Evolutionary conservation across 2,113 vertebrate species (phyloP).

Genomic region (Bothrops jararaca): DNA sequence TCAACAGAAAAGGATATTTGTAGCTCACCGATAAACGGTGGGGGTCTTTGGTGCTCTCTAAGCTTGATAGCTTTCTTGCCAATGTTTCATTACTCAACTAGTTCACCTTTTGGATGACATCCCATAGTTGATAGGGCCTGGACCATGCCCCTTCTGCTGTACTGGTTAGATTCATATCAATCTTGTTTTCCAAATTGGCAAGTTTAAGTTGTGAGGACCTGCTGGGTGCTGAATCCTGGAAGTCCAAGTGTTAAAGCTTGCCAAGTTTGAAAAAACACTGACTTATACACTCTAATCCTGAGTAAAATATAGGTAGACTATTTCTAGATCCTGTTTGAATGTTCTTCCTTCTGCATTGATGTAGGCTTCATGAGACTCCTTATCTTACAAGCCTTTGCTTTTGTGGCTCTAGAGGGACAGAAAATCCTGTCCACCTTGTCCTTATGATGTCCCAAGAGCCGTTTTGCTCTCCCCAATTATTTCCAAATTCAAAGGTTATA

Average conservation of each 20-base stretch:
- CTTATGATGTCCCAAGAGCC: not conserved
- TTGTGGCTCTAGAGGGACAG: not conserved
- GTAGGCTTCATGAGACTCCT: not conserved
- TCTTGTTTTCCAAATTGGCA: not conserved
- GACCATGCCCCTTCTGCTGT: too few species aligned
- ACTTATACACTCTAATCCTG: not conserved
- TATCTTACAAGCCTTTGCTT: not conserved
- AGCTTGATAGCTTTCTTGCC: too few species aligned
- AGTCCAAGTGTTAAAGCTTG: not conserved
- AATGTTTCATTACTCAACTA: too few species aligned
- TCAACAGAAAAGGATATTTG: too few species aligned
- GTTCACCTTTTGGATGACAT: too few species aligned
- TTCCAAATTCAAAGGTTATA: not conserved
- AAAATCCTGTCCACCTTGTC: not conserved
- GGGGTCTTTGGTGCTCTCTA: too few species aligned
- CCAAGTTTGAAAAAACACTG: not conserved
- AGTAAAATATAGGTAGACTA: not conserved
- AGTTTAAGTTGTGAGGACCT: not conserved
- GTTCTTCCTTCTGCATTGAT: not conserved
- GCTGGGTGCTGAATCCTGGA: too few species aligned
- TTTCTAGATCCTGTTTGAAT: not conserved
- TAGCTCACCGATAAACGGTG: too few species aligned
- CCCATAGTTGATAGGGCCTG: too few species aligned
- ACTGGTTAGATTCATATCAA: not conserved
- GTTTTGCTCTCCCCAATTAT: not conserved